Base-by-base conservation (phyloP, 2,888 invertebrate species). In the Sphinx pinastri region DNA sequence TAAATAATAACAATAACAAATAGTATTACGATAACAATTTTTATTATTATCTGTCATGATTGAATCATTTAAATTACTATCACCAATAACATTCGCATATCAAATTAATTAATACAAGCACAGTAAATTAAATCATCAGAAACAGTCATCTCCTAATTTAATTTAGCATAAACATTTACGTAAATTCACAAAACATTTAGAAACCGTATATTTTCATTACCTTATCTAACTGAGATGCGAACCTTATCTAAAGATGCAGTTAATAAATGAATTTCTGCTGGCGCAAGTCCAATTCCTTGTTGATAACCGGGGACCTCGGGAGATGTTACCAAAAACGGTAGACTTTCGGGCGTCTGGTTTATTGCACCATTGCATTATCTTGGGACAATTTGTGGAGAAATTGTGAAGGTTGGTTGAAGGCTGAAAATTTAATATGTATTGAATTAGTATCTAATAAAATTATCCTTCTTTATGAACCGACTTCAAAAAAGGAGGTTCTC, bases 241-340 rank as follows among this genome's bases (percentile, higher is more conserved):
- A 38, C 38, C 38, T 1, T 38, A 38, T 38, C 58, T 31, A 2
- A 31, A 67, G 59, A 67, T 75, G 75, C 73, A 72, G 73, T 70
- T 73, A 71, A 70, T 73, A 75, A 71, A 74, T 71, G 71, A 72
- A 71, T 72, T 38, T 58, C 69, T 45, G 54, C 58, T 75, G 75
- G 75, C 74, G 57, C 8, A 0, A n/a, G 10, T 63, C 75, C 75
- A 75, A 70, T 13, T 38, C 38, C 60, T 49, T 60, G 68, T 67
- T 71, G 71, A 72, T 73, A 72, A 72, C 71, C 68, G 66, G 52
- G 51, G 67, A 45, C 59, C 54, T 47, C 19, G 19, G 68, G 68
- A 12, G 58, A 63, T 63, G 63, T 69, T 54, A 63, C 45, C 69
- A 47, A 25, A 60, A 60, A 60, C 19, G 38, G 71, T 58, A 74